phyloP scores from a whole-genome alignment of 2,797 vertebrate species.

The Thalassophryne amazonica region DNA sequence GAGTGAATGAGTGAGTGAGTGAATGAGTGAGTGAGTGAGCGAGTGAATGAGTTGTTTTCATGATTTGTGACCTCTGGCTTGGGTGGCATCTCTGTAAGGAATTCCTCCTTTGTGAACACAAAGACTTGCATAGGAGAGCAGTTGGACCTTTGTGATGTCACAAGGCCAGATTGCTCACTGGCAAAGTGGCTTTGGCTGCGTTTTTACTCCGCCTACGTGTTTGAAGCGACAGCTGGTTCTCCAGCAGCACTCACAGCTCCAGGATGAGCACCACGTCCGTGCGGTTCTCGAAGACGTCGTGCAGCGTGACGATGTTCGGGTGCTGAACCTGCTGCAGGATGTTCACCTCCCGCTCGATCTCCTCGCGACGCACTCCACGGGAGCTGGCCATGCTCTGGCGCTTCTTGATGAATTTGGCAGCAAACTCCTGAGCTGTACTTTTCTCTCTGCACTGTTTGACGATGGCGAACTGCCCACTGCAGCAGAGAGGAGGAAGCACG shows the following conservation, averaged over 20 bases:
- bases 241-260: constrained; percentile 80
- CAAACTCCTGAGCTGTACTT: constrained; percentile 80
- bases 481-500: neutral
- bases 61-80: too few species aligned
- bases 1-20: too few species aligned
- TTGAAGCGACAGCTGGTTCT: too few species aligned
- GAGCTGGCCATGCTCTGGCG: constrained; percentile 88
- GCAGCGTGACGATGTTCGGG: constrained; percentile 89
- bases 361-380: constrained; percentile 88
- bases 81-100: too few species aligned
- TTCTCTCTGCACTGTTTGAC: constrained; percentile 91
- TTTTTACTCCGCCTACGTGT: too few species aligned
- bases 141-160: too few species aligned
- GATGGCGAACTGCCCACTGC: constrained; percentile 95
- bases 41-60: too few species aligned
- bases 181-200: too few species aligned
- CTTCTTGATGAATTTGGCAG: constrained; percentile 98
- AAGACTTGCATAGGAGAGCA: too few species aligned
- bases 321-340: constrained; percentile 90
- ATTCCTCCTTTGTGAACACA: too few species aligned
- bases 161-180: too few species aligned
- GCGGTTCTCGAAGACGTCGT: constrained; percentile 93
- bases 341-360: constrained; percentile 91
- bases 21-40: too few species aligned
- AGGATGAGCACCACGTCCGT: constrained; percentile 95